Evolutionary conservation across 2,797 vertebrate species (phyloP), one percentile per base, ranked within the genome.

Genomic region (Oreonectes daqikongensis): DNA sequence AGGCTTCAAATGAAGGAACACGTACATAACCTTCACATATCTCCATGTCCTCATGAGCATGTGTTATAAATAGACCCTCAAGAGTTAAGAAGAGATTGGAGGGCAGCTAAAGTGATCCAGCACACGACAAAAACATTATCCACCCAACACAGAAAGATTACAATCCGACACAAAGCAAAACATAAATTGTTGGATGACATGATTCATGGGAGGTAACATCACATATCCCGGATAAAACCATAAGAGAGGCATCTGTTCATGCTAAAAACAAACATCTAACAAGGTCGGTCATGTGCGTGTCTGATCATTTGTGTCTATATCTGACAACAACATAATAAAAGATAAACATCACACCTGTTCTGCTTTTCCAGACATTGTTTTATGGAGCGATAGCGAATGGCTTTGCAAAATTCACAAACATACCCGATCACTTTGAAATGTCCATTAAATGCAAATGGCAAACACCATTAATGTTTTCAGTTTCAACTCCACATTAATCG

Each of bases 51-150:
- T 44, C 52, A 75, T 2, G n/a, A 59, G 63, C 10, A 0, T 35
- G 26, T 42, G 72, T 44, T 68, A 60, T 75, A 59, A 75, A 60
- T 75, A 75, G 40, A 75, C 40, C 20, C 17, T 59, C 53, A 35
- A 67, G 40, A 9, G 52, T 75, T 48, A 40, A 35, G 15, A 75
- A 66, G 26, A 57, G 12, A 22, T 12, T 42, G 72, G 35, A 22
- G 26, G 50, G 10, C 38, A 57, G 40, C 28, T 57, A 67, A 57
- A 75, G 48, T 24, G 63, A 46, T 75, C 14, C 26, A 18, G 17
- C 55, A 55, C 17, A 32, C 14, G 26, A 61, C 32, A 64, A 65
- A 73, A 74, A 20, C 32, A 5, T 18, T 28, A 53, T 53, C 60
- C 32, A 14, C 11, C 32, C 20, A 65, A 18, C 46, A 73, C 22